Evolutionary conservation across 2,888 invertebrate genomes (phyloP), one percentile per base, ranked within the genome.

Genomic region (Sminthurides aquaticus): DNA sequence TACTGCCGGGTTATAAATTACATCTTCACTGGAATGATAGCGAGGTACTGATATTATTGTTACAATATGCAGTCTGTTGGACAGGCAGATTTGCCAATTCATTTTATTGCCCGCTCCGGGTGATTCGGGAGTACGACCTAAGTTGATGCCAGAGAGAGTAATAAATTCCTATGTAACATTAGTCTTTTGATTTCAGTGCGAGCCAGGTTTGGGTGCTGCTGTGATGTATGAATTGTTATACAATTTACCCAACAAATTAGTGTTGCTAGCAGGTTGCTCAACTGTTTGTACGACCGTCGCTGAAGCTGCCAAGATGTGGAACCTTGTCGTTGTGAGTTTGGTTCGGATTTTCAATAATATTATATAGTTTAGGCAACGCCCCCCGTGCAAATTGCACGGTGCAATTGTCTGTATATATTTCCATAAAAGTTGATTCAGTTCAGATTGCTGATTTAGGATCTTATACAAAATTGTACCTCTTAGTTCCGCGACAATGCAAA

Each of bases 251-350:
- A 91, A 91, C 78, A 98, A 96, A 81, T 82, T 96, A 77, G 88
- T 96, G 84, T 81, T 97, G 68, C 82, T 99, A 60, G 93, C 94
- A 49, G 99, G 99, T 61, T 99, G 99, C 80, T 96, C 96, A 76
- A 96, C 96, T 8, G 98, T 99, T 27, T 98, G 98, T 77, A 99
- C 99, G 25, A 96, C 98, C 55, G 96, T 99, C 18, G 98, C 98
- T 1, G 98, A 99, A 81, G 96, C 98, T 52, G 98, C 98, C 64
- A 96, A 95, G 82, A 97, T 98, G 92, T 99, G 98, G 98, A 98
- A 99, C 81, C 85, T 99, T 69, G 91, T 99, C 79, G 98, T 99
- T 83, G 98, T 98, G 81, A 86, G 90, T 86, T 65, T 18, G 24
- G 24, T 62, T 22, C 15, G 11, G 25, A 20, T 20, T 5, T 52